These are phyloP conservation scores for Diplosoma virens DNA, from an alignment of 23 tunicate genomes.

Conservation along the genomic window DNA sequence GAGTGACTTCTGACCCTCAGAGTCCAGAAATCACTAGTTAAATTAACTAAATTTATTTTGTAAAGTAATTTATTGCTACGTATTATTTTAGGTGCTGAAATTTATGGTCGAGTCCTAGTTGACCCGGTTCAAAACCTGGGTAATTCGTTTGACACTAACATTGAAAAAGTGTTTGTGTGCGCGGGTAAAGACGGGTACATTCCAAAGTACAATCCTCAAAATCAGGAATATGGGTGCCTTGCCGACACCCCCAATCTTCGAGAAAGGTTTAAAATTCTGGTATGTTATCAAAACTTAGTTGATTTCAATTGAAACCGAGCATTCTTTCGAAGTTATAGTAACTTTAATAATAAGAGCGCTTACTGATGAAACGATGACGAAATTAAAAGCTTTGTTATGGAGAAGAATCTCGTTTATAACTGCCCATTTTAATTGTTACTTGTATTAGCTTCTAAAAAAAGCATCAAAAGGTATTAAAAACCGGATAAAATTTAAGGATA, in stretches of 20 bases:
- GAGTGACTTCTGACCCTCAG: too few species aligned
- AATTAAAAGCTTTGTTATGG: too few species aligned
- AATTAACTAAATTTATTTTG: too few species aligned
- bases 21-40: too few species aligned
- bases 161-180: constrained; percentile 97
- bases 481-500: constrained; percentile 89
- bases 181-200: constrained; percentile 93
- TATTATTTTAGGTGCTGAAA: constrained; percentile 69
- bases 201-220: constrained; percentile 93
- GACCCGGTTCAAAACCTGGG: constrained; percentile 97
- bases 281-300: constrained; percentile 20
- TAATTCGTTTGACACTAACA: constrained; percentile 77
- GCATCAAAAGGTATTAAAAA: too few species aligned
- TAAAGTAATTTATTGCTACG: not conserved
- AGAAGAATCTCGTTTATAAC: too few species aligned
- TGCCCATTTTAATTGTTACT: too few species aligned
- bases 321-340: too few species aligned
- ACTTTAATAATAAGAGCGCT: too few species aligned
- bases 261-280: constrained; percentile 74
- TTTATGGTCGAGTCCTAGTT: constrained; percentile 84
- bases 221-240: constrained; percentile 88
- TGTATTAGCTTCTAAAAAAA: too few species aligned
- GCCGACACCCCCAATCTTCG: constrained; percentile 76
- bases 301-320: too few species aligned
- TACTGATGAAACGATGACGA: too few species aligned